Evolutionary conservation across 2,888 invertebrate genomes (phyloP).

Genomic region (Colletes collaris): DNA sequence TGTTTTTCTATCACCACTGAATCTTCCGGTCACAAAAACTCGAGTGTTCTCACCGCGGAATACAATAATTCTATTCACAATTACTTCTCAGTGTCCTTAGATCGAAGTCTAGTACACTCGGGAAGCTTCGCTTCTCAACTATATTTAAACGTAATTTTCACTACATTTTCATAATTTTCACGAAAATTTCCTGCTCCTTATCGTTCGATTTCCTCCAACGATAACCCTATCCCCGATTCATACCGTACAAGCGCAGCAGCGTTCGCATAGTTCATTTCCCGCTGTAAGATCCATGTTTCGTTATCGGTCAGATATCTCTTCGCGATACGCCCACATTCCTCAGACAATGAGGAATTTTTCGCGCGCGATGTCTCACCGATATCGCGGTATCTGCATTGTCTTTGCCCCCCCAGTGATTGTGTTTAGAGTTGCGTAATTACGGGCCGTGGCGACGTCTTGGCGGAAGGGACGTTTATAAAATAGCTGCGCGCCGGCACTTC

Average conservation of each 20-base stretch:
- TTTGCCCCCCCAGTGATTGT: conserved; percentile 41
- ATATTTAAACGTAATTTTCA: no score
- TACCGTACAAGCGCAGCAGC: not conserved
- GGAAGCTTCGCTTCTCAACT: no score
- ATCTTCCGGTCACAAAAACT: not conserved
- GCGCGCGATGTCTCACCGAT: conserved; percentile 32
- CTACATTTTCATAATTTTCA: not conserved
- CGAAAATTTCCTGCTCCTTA: not conserved
- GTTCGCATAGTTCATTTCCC: conserved; percentile 3
- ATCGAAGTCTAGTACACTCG: no score
- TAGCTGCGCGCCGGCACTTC: conserved; percentile 58
- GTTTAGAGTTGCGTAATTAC: conserved; percentile 77
- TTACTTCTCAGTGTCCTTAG: no score
- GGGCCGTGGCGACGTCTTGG: conserved; percentile 73
- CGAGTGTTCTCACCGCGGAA: no score
- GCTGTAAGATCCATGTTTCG: conserved; percentile 1
- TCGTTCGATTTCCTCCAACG: not conserved
- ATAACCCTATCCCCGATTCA: not conserved
- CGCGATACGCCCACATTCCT: conserved; percentile 50
- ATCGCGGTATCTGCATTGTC: conserved; percentile 52
- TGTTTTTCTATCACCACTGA: not conserved
- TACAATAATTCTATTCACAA: no score
- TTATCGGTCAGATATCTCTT: conserved; percentile 40
- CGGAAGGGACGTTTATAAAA: conserved; percentile 72
- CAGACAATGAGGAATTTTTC: conserved; percentile 45